Percentiles rank a stretch among this genome's conserved stretches.
Evolutionary conservation across 2,113 vertebrate genomes (phyloP).

Genomic region (Barbus barbus): DNA sequence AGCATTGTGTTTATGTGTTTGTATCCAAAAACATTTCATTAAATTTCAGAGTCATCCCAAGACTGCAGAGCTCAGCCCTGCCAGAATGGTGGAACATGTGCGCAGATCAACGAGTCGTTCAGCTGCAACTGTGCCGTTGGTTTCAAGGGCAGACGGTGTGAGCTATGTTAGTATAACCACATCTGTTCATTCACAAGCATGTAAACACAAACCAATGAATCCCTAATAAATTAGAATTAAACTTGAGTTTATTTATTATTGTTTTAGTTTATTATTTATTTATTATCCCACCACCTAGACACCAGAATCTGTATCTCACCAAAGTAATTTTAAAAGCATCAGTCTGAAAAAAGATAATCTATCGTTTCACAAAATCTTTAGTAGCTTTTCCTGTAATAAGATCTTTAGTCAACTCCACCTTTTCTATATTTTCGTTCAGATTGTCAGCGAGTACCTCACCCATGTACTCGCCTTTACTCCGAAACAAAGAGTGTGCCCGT

Average conservation of each 20-base stretch:
- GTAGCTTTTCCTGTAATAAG: background rate
- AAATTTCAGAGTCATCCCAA: slow-evolving; percentile 65
- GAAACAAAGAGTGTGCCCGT: slow-evolving; percentile 90
- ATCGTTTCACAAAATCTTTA: background rate
- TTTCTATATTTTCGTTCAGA: slow-evolving; percentile 63
- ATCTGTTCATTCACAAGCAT: background rate
- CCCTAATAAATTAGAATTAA: background rate
- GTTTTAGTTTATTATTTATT: background rate
- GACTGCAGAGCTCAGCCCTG: slow-evolving; percentile 71
- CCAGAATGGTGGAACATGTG: slow-evolving; percentile 76
- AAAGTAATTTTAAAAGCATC: background rate
- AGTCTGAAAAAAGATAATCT: background rate
- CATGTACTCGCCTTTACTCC: slow-evolving; percentile 89
- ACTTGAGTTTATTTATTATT: background rate
- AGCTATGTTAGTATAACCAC: slow-evolving; percentile 83
- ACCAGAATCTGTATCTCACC: background rate
- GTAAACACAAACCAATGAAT: slow-evolving; percentile 13
- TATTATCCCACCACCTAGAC: background rate
- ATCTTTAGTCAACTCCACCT: background rate
- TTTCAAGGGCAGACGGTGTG: slow-evolving; percentile 88
- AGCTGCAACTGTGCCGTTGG: slow-evolving; percentile 80
- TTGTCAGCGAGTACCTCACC: slow-evolving; percentile 86
- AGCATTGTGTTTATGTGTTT: slow-evolving; percentile 21
- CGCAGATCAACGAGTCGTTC: slow-evolving; percentile 64
- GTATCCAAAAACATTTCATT: slow-evolving; percentile 35